Evolutionary conservation across 2,888 invertebrate genomes (phyloP), one percentile per base, ranked within the genome.

Genomic region (Gasteruption jaculator): DNA sequence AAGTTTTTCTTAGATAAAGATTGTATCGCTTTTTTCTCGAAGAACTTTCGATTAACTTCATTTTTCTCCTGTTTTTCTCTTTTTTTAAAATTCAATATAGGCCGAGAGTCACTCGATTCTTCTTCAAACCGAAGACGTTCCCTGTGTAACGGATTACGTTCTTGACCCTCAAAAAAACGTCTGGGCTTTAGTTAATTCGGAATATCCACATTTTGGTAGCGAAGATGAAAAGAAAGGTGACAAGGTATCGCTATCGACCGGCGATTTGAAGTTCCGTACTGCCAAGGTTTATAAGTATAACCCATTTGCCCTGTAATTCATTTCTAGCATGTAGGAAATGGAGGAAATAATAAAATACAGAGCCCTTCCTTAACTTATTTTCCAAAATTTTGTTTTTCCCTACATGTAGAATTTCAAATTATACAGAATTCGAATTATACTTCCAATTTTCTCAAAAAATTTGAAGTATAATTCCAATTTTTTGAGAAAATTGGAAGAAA

Each of bases 31-130:
- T 18, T 19, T 14, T 31, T 20, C n/a, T 18, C 2, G 11, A 22
- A 11, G 18, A 24, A 38, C 6, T 19, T 20, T 34, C n/a, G 6
- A 24, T 26, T 20, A 14, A 29, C 16, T 29, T 2, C 10, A n/a
- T 33, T 16, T 19, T 16, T 33, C 10, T 12, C 10, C 10, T 31
- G 14, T 29, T 11, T 27, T 14, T 7, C 20, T n/a, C n/a, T n/a
- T n/a, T n/a, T 6, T 31, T 31, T n/a, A 18, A 31, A 4, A 31
- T 31, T 5, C 18, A 12, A 5, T 50, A 18, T 34, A 58, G 57
- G 57, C 63, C 5, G 55, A 57, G 19, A 52, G 50, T 36, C 60
- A 65, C 33, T 33, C 53, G 12, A 50, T 65, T 21, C 52, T 58
- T 29, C 34, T 61, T n/a, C 64, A 64, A 43, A 53, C 48, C 8